Evolutionary conservation across 2,888 invertebrate genomes (phyloP).

Genomic region (Conistra vaccinii): DNA sequence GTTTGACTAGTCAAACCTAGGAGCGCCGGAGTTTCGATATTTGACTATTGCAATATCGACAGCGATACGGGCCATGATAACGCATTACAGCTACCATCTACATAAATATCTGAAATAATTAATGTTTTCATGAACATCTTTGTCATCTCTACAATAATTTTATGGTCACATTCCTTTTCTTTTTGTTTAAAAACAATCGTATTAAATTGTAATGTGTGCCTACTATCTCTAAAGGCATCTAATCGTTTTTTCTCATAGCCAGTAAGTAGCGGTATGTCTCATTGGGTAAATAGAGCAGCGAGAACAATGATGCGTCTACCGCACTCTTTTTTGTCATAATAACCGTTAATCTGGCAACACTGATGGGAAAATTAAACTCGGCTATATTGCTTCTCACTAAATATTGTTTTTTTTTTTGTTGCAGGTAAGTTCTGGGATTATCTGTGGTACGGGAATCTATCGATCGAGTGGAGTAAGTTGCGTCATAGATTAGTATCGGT

Average conservation of each 20-base stretch:
- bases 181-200: slow-evolving; percentile 5
- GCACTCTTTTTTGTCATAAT: slow-evolving; percentile 76
- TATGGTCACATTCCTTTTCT: not conserved
- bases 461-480: slow-evolving; percentile 43
- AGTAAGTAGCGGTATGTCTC: slow-evolving; percentile 76
- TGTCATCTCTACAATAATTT: not conserved
- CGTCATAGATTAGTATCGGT: slow-evolving; percentile 27
- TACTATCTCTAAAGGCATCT: slow-evolving; percentile 52
- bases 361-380: slow-evolving; percentile 74
- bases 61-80: not conserved
- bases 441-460: slow-evolving; percentile 29
- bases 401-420: slow-evolving; percentile 64
- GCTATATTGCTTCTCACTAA: slow-evolving; percentile 63
- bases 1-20: not conserved
- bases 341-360: slow-evolving; percentile 76
- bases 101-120: too few species aligned
- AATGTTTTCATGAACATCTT: too few species aligned
- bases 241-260: slow-evolving; percentile 58
- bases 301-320: slow-evolving; percentile 85
- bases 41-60: not conserved
- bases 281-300: slow-evolving; percentile 85
- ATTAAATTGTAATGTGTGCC: slow-evolving; percentile 38
- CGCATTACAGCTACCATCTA: not conserved
- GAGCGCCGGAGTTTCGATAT: not conserved
- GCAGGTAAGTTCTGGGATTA: slow-evolving; percentile 70